A percentile compares a stretch with the other conserved stretches of the same genome.
Conservation (phyloP, 2,113 vertebrate genomes). For the Grantiella picta region DNA sequence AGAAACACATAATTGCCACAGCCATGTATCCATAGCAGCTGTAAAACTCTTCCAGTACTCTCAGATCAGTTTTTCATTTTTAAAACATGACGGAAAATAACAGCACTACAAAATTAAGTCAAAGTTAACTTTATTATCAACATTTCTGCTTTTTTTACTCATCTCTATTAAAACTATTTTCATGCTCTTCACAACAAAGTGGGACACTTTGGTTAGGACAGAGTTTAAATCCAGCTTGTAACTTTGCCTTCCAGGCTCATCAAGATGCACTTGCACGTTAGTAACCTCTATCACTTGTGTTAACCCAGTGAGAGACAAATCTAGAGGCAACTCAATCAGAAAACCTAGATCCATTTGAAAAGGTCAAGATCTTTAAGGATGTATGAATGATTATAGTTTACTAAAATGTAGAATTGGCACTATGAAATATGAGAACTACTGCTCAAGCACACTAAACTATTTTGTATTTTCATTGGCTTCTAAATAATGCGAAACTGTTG, state of each 20-base stretch:
- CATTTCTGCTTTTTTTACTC: not conserved
- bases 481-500: not conserved
- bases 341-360: not conserved
- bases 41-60: conserved; percentile 22
- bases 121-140: not conserved
- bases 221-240: not conserved
- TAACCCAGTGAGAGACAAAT: not conserved
- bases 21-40: conserved; percentile 36
- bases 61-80: not conserved
- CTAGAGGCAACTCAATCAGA: not conserved
- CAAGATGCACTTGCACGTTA: not conserved
- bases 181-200: not conserved
- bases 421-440: not conserved
- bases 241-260: not conserved
- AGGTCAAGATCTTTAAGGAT: not conserved
- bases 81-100: not conserved
- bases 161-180: not conserved
- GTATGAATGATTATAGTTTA: not conserved
- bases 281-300: not conserved
- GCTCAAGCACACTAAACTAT: not conserved
- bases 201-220: not conserved
- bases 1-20: conserved; percentile 43
- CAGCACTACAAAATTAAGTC: not conserved
- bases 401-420: not conserved
- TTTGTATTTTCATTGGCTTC: not conserved